Evolutionary conservation across 53 echinoderm and acorn worm species (phyloP), one percentile per base, ranked within the genome.

Genomic region (Arbacia lixula): DNA sequence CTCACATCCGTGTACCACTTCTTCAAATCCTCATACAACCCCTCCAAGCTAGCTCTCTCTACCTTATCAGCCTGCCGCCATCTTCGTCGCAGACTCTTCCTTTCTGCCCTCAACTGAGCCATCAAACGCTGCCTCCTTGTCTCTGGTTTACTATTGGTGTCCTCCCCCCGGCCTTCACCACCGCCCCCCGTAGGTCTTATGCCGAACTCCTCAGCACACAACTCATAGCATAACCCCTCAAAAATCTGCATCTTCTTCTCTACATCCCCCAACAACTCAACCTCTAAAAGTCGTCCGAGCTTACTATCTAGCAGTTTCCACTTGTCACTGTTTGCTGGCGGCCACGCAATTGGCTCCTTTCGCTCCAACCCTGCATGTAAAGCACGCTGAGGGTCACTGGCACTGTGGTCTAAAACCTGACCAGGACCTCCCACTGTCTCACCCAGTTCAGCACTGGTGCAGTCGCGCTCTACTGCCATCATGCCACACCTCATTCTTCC

Each of bases 341-440:
- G 62, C 62, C 62, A 62, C 62, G 32, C 62, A 62, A 62, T 62
- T 62, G 62, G 62, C 62, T 62, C 62, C 62, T 62, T 62, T 34
- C 62, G 62, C 62, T 62, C 62, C 33, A 31, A 1, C 62, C 62
- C 62, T 30, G 60, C 60, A 60, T 60, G 60, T 60, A 60, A 60
- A 60, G 60, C 60, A 60, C 60, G 60, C 60, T 60, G 60, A 60
- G 60, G 60, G 60, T 60, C 62, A 31, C 62, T 12, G 62, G 62
- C 62, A 30, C 62, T 62, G 62, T 62, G 62, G 62, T 62, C 62
- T 62, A 22, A 62, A 62, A 62, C 62, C 62, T 62, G 62, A 62
- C 62, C 33, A 12, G 62, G 62, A 57, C 58, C 58, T 57, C 58
- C 58, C 58, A 57, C 58, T 57, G 58, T 57, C 58, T 57, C 58